Evolutionary conservation across 92 coral and sea anemone species (phyloP).

Genomic region (Nematostella vectensis): DNA sequence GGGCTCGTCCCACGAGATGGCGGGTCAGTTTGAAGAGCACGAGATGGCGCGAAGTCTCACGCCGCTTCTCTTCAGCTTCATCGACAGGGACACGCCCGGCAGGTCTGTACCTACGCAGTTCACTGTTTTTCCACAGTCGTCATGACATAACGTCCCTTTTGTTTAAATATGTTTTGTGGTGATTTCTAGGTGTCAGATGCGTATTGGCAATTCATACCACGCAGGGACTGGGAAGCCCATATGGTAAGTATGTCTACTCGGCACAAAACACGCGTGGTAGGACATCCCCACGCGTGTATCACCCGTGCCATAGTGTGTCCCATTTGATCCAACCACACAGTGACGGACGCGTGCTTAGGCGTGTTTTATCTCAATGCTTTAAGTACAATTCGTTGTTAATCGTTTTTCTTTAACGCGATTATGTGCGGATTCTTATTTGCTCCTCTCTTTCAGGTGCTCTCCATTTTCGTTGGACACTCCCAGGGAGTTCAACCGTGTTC

Average conservation of each 20-base stretch:
- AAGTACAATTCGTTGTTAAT: no score
- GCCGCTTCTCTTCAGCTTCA: slow-evolving; percentile 82
- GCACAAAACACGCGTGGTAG: no score
- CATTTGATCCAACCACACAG: no score
- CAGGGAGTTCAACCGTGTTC: slow-evolving; percentile 80
- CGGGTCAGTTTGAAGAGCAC: slow-evolving; percentile 92
- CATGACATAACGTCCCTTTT: background rate
- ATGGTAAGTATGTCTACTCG: slow-evolving; percentile 52
- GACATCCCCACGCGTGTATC: no score
- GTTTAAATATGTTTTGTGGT: background rate
- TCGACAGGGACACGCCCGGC: slow-evolving; percentile 76
- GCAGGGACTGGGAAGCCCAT: slow-evolving; percentile 87
- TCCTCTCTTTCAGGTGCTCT: slow-evolving; percentile 51
- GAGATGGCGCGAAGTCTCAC: slow-evolving; percentile 97
- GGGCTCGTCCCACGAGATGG: slow-evolving; percentile 68
- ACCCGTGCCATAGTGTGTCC: no score
- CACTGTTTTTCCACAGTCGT: background rate
- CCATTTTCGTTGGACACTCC: slow-evolving; percentile 92
- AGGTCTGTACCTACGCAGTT: slow-evolving; percentile 35
- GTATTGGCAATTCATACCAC: slow-evolving; percentile 83
- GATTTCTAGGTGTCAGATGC: slow-evolving; percentile 89
- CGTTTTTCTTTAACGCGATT: no score
- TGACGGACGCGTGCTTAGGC: no score
- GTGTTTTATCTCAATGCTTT: no score
- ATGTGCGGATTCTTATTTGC: no score